Evolutionary conservation across 2,888 invertebrate species (phyloP).

Genomic region (Drosophila falleni): DNA sequence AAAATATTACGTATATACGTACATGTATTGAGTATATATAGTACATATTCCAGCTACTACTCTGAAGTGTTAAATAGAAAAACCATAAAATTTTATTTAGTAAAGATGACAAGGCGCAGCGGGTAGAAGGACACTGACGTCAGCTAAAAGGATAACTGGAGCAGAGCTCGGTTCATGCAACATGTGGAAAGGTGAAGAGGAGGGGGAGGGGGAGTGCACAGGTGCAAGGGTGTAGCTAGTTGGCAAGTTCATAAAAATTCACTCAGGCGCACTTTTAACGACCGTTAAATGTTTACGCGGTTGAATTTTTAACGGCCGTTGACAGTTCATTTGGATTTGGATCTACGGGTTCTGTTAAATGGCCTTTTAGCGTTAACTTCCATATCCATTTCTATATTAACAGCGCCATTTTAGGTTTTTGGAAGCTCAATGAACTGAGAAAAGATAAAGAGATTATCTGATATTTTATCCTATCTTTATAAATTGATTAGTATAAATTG

Average conservation of each 20-base stretch:
- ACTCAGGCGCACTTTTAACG: constrained; percentile 73
- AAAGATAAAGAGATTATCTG: no score
- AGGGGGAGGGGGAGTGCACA: constrained; percentile 9
- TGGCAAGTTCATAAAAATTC: constrained; percentile 69
- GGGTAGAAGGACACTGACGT: constrained; percentile 11
- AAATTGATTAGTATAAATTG: no score
- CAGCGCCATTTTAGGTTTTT: no score
- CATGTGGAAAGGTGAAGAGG: no score
- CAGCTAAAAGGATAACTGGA: constrained; percentile 4
- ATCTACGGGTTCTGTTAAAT: constrained; percentile 61
- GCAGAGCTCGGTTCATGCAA: not conserved
- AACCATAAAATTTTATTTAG: constrained; percentile 71
- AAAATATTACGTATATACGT: not conserved
- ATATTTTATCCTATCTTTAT: no score
- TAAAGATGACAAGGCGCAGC: constrained; percentile 13
- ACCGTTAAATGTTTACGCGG: constrained; percentile 76
- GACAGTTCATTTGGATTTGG: constrained; percentile 73
- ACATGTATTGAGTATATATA: not conserved
- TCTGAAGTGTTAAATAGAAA: constrained; percentile 72
- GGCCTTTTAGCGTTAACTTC: constrained; percentile 18
- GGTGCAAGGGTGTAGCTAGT: constrained; percentile 13
- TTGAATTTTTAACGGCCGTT: constrained; percentile 75
- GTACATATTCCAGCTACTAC: constrained; percentile 5
- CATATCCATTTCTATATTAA: no score
- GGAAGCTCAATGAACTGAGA: no score